These are phyloP conservation scores for Callithrix jacchus DNA, from an alignment of 2,113 vertebrate species.

Conservation along the genomic window DNA sequence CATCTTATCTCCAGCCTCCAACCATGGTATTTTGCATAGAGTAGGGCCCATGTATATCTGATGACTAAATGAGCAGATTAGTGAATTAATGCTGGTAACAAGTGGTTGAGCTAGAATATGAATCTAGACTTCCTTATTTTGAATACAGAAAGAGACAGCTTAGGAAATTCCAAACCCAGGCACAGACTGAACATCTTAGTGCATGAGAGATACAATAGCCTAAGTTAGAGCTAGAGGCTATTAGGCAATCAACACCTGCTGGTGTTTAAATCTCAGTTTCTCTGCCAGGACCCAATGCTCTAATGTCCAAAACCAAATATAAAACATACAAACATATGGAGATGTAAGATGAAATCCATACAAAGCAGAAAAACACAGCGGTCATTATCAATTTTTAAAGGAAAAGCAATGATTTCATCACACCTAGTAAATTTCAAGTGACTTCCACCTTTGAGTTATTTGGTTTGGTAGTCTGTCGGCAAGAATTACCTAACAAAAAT, in stretches of 20 bases:
- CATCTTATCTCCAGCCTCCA: neutral
- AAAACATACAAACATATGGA: neutral
- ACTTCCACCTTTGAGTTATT: neutral
- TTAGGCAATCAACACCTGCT: neutral
- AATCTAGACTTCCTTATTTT: neutral
- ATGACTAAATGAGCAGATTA: slow-evolving; percentile 7
- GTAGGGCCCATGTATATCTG: neutral
- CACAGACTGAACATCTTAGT: neutral
- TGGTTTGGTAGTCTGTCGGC: neutral
- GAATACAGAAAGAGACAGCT: neutral
- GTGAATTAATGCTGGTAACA: neutral
- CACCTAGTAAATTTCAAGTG: neutral
- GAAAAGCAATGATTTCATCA: neutral
- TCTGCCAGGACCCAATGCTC: neutral
- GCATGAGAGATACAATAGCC: neutral
- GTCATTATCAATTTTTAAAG: slow-evolving; percentile 3
- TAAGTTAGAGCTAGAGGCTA: neutral
- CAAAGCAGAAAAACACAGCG: slow-evolving; percentile 23
- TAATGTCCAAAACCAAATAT: slow-evolving; percentile 25
- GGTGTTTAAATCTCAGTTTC: slow-evolving; percentile 3
- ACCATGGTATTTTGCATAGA: neutral
- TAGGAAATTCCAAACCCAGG: neutral
- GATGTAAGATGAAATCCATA: neutral
- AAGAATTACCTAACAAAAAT: neutral
- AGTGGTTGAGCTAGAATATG: neutral